Conservation (phyloP, 2,113 vertebrate species). For the Lathamus discolor region DNA sequence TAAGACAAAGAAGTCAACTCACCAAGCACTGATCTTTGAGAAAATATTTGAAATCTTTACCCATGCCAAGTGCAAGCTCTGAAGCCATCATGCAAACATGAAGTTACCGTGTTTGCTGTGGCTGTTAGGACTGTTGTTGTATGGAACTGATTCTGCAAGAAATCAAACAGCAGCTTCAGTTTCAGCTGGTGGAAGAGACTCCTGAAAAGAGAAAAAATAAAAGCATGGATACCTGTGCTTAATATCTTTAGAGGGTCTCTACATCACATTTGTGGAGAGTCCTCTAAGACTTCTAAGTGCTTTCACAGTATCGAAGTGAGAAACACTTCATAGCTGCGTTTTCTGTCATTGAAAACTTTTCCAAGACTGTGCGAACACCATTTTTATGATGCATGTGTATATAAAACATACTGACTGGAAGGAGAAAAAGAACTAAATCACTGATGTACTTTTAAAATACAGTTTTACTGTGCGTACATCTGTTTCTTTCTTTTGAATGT, state of each 20-base stretch:
- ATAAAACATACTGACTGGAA: neutral
- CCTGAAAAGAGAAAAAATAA: neutral
- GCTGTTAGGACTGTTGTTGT: fast-evolving
- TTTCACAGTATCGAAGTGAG: neutral
- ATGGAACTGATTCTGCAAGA: neutral
- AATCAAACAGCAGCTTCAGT: neutral
- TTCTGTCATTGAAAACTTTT: neutral
- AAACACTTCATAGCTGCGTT: neutral
- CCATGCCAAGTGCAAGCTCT: neutral
- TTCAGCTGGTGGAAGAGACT: neutral
- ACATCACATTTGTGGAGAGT: neutral
- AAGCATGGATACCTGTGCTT: neutral
- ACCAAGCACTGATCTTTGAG: neutral
- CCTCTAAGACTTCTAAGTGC: neutral
- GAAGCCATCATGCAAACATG: neutral
- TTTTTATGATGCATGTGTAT: neutral
- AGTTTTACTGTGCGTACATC: neutral
- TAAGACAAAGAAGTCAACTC: neutral
- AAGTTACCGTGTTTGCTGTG: neutral
- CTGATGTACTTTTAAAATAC: neutral
- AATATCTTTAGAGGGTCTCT: neutral
- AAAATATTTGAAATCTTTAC: neutral
- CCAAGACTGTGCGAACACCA: neutral
- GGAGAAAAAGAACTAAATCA: neutral
- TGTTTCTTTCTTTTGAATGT: neutral